These are phyloP conservation scores for Myotis daubentonii DNA, from an alignment of 2,797 vertebrate genomes.

Conservation along the genomic window DNA sequence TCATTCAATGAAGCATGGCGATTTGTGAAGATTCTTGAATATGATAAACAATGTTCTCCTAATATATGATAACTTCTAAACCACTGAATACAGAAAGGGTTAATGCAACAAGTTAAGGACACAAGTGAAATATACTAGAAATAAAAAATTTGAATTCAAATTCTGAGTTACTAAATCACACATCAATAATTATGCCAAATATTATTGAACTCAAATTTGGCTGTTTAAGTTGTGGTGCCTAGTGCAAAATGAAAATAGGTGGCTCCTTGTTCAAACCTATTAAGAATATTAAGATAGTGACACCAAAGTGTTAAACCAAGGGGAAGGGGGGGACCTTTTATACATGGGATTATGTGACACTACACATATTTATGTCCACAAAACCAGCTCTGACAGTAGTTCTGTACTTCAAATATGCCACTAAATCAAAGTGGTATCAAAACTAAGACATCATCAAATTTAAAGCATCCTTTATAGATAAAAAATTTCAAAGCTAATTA, in stretches of 20 bases:
- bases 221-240: neutral
- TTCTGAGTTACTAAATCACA: conserved; percentile 29
- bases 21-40: conserved; percentile 56
- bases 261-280: neutral
- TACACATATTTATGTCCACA: fast-evolving
- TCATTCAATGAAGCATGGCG: conserved; percentile 1
- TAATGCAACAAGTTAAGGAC: conserved; percentile 4
- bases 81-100: neutral
- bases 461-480: neutral
- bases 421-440: neutral
- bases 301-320: neutral
- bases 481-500: neutral
- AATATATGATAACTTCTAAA: neutral
- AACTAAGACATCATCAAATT: neutral
- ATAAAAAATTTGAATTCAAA: neutral
- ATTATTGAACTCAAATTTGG: neutral
- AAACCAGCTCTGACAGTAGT: neutral
- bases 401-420: neutral
- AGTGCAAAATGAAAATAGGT: neutral
- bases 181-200: neutral
- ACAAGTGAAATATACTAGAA: neutral
- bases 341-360: fast-evolving
- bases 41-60: conserved; percentile 41
- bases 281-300: neutral
- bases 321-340: fast-evolving